Evolutionary conservation across 2,888 invertebrate genomes (phyloP), one percentile per base, ranked within the genome.

Genomic region (Stenichneumon culpator): DNA sequence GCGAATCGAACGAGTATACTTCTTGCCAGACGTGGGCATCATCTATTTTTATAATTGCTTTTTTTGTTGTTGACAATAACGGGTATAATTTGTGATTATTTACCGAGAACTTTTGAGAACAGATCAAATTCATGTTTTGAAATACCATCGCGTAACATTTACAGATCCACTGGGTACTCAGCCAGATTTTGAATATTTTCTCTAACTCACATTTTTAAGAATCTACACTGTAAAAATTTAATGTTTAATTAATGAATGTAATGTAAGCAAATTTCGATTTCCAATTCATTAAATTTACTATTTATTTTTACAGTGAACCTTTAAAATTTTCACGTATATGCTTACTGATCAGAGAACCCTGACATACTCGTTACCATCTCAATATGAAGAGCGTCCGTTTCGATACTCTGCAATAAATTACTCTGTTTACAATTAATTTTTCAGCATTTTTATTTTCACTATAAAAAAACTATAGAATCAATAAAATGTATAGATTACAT

Each of bases 1-100:
- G 83, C 25, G 73, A 83, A 84, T 57, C 83, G 22, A 87, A 84
- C 54, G 60, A 87, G 88, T 89, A 89, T 28, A 54, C 63, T 57
- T 67, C 28, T 68, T 72, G 4, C 28, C 63, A 39, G 28, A 47
- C 19, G n/a, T 39, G 32, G 16, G 9, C 22, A 73, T 63, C 47
- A 25, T 65, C 25, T 72, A 36, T 65, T 25, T 75, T 16, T 22
- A 19, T 44, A 57, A 60, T 54, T 25, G 63, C 16, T 32, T 28
- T 28, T 60, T 2, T 54, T 19, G 9, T 39, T 2, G 9, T 22
- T 22, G 19, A 54, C 28, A 28, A 28, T 60, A 14, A 28, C 0
- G 16, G 28, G 28, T 9, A 60, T 11, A n/a, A 54, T 52, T 52
- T n/a, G 9, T 7, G 0, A n/a, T 9, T 6, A 52, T 52, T 6